Base-by-base conservation (phyloP, 2,113 vertebrate species). In the Spermophilus dauricus region DNA sequence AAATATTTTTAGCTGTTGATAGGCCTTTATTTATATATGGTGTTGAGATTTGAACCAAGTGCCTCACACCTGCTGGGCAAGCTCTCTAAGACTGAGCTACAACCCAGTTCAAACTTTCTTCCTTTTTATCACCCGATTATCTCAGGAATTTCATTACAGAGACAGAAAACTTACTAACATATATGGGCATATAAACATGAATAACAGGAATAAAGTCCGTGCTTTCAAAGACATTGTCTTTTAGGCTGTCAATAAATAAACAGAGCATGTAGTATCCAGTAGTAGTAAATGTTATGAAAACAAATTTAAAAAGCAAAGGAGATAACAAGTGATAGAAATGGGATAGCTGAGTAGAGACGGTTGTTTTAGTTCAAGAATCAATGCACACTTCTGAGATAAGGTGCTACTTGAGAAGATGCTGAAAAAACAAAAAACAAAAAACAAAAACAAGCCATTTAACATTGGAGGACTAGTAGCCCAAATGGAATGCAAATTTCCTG, bases 281-380 rank as follows among this genome's bases (percentile, higher is more conserved):
- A 83, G 61, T 34, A 67, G n/a, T 42, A 51, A 34, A 63, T 85
- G 10, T 32, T 82, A 56, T 42, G 10, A 65, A 82, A 85, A 58
- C 37, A 92, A 70, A 48, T 22, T n/a, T 26, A 51, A 17, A 80
- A 56, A 58, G 5, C 53, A 20, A 22, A 8, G 24, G 51, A n/a
- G 39, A 67, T 32, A 58, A n/a, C 13, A 73, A 45, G 16, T 42
- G 30, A n/a, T 13, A 51, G 13, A 89, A 58, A 17, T 73, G 32
- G 4, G 1, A 14, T 70, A 20, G 20, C 1, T 45, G 28, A n/a
- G 1, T 48, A 8, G 18, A 61, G 20, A 67, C n/a, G 7, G 7
- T 4, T 63, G 2, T 58, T 96, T 94, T 83, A 69, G 13, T 73
- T 18, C 53, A 2, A 3, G 42, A 14, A 17, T 39, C 20, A n/a